Evolutionary conservation across 2,113 vertebrate species (phyloP).

Genomic region (Caracal caracal): DNA sequence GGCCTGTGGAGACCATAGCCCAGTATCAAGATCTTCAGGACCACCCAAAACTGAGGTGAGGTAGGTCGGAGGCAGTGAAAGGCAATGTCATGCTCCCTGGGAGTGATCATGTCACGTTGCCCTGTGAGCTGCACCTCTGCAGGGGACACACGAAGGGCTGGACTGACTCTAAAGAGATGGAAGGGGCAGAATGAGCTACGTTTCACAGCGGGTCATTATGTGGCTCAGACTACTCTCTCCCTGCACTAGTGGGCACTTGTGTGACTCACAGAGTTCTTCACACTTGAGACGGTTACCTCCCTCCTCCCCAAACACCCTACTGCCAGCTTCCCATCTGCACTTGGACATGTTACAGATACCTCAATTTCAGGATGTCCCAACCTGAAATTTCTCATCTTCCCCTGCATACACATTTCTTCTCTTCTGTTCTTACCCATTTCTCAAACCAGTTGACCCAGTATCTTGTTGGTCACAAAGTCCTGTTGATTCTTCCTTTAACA

Average conservation of each 20-base stretch:
- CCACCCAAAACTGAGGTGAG: not conserved
- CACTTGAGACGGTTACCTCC: no score
- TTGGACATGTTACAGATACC: not conserved
- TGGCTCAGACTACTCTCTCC: not conserved
- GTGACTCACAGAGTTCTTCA: not conserved
- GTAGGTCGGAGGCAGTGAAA: not conserved
- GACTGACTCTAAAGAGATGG: not conserved
- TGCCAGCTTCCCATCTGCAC: not conserved
- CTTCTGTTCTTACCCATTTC: not conserved
- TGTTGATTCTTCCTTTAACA: not conserved
- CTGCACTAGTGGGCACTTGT: not conserved
- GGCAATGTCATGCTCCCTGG: not conserved
- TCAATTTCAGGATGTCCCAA: not conserved
- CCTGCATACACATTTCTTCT: not conserved
- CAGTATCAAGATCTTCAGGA: not conserved
- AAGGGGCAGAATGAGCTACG: not conserved
- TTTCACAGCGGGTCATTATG: not conserved
- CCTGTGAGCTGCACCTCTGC: not conserved
- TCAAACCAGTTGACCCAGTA: not conserved
- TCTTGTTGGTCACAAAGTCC: not conserved
- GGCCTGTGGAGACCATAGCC: not conserved
- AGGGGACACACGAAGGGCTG: not conserved
- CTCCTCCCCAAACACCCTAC: not conserved
- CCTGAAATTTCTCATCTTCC: not conserved
- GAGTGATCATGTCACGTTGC: not conserved